Conservation (phyloP, 2,797 vertebrate species). For the Falco rusticolus region DNA sequence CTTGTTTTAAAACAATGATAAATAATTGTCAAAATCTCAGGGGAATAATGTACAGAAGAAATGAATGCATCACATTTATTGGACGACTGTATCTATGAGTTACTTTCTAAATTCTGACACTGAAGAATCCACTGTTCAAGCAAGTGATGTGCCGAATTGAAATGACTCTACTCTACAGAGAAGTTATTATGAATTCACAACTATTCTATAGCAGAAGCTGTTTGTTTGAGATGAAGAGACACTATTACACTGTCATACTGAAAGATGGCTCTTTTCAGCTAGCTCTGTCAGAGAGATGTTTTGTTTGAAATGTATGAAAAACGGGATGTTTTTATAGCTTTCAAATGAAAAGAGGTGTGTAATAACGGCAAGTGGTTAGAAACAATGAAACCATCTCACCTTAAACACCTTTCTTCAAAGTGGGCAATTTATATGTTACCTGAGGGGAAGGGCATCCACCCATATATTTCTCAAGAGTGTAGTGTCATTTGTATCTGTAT, state of each 20-base stretch:
- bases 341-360: slow-evolving; percentile 24
- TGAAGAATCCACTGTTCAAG: slow-evolving; percentile 28
- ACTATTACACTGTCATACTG: slow-evolving; percentile 44
- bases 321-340: slow-evolving; percentile 19
- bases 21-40: neutral
- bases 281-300: slow-evolving; percentile 11
- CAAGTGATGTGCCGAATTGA: neutral
- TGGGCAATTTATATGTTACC: slow-evolving; percentile 24
- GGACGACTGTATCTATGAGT: slow-evolving; percentile 17
- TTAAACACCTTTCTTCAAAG: slow-evolving; percentile 26
- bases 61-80: neutral
- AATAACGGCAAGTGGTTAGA: slow-evolving; percentile 32
- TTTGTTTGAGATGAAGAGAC: slow-evolving; percentile 52
- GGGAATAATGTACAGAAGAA: neutral
- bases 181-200: slow-evolving; percentile 19
- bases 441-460: slow-evolving; percentile 36
- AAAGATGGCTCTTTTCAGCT: slow-evolving; percentile 45
- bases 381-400: slow-evolving; percentile 35
- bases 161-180: neutral
- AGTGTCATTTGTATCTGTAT: neutral
- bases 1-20: neutral
- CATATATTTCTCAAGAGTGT: neutral
- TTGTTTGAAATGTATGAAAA: slow-evolving; percentile 36
- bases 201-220: neutral
- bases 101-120: neutral